Conservation (phyloP, 2,113 vertebrate genomes). For the Sapajus apella region DNA sequence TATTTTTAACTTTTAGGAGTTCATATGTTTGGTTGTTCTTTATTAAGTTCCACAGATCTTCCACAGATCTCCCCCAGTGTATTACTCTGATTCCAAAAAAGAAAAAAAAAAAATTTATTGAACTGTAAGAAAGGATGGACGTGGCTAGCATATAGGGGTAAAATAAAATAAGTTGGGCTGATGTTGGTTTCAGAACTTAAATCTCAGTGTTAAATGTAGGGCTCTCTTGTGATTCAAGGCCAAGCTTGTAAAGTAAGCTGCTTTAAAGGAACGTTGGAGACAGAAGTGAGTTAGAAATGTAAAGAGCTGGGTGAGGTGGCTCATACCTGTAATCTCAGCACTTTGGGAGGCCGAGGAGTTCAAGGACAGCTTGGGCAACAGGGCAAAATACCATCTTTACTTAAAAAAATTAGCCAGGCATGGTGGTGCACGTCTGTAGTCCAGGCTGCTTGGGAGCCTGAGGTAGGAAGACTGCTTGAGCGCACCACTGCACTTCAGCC, state of each 20-base stretch:
- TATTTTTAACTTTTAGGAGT: slow-evolving; percentile 4
- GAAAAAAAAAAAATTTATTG: not conserved
- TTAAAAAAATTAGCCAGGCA: no score
- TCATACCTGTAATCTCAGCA: no score
- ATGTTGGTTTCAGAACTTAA: slow-evolving; percentile 7
- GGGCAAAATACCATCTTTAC: no score
- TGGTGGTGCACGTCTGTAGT: no score
- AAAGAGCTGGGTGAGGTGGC: not conserved
- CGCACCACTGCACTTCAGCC: no score
- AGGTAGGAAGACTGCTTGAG: no score
- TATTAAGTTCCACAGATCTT: not conserved
- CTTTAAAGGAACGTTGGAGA: not conserved
- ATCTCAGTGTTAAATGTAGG: not conserved
- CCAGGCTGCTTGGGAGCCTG: no score
- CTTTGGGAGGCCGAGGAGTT: no score
- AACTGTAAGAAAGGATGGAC: not conserved
- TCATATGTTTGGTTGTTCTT: not conserved
- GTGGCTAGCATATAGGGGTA: not conserved
- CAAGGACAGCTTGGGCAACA: no score
- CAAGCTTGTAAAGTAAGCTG: not conserved
- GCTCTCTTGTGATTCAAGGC: not conserved
- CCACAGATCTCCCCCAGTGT: not conserved
- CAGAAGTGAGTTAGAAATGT: not conserved
- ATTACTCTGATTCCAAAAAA: not conserved
- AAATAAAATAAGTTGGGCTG: not conserved